Evolutionary conservation across 2,888 invertebrate species (phyloP), one percentile per base, ranked within the genome.

Genomic region (Tachina grossa): DNA sequence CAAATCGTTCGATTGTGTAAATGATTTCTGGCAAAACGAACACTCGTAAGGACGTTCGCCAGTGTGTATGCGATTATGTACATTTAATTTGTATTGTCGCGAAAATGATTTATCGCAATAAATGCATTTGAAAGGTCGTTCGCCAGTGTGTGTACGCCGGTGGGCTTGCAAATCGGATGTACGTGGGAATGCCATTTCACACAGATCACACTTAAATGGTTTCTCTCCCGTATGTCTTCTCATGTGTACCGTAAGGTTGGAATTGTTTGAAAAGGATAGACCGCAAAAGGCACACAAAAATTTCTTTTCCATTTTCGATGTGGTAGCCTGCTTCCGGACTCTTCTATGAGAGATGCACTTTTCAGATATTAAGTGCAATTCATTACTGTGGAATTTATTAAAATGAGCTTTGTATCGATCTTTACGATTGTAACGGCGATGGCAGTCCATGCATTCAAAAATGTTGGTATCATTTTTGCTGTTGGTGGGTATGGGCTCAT

Each of bases 1-100:
- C 68, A 96, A 92, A 89, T 96, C 96, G 90, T 96, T 96, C 71
- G 95, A 96, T 91, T 96, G 96, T 0, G 95, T 95, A 90, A 96
- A 96, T 41, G 92, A 91, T 83, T 92, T 92, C 39, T 92, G 92
- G 74, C 93, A 93, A 66, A 91, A 94, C 3, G 94, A 93, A 87
- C 95, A 95, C 88, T 94, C 94, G 90, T 95, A 95, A 0, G 95
- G 95, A 45, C 94, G 92, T 63, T 93, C 93, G 1, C 95, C 95
- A 2, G 91, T 92, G 87, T 93, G 93, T 31, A 94, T 94, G 9
- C 95, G 94, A 94, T 94, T 94, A 88, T 95, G 95, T 1, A 94
- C 93, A 1, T 94, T 94, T 85, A 95, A 89, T 89, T 95, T 95
- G 89, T 95, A 95, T 83, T 94, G 94, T 9, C 95, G 93, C 0